Conservation (phyloP, 2,113 vertebrate genomes). For the Alaudala cheleensis region DNA sequence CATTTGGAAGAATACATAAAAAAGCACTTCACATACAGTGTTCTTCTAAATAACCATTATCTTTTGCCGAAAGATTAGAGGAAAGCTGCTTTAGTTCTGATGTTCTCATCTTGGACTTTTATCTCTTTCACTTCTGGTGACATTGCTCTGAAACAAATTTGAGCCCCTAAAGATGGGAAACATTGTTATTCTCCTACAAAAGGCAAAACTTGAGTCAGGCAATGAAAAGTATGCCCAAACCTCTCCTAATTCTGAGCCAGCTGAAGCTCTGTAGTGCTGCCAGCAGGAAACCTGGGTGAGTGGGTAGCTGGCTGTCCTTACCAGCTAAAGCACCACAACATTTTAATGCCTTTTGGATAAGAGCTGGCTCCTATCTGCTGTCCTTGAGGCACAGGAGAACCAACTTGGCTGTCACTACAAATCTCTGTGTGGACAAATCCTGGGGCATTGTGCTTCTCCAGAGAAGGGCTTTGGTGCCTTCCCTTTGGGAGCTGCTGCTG, state of each 20-base stretch:
- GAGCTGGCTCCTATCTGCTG: neutral
- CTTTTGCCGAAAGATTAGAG: neutral
- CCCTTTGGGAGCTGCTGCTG: neutral
- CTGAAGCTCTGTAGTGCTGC: neutral
- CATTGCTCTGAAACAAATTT: neutral
- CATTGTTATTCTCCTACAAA: neutral
- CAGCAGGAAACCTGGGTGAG: neutral
- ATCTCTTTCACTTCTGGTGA: neutral
- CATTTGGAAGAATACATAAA: neutral
- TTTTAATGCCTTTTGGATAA: neutral
- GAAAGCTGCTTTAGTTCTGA: slow-evolving; percentile 19
- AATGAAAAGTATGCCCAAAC: neutral
- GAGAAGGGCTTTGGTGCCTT: neutral
- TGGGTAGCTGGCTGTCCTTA: neutral
- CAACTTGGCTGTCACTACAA: neutral
- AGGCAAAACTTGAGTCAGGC: neutral
- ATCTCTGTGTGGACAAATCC: neutral
- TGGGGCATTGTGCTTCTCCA: neutral
- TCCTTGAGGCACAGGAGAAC: neutral
- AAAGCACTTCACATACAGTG: neutral
- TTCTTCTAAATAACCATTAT: neutral
- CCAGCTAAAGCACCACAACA: neutral
- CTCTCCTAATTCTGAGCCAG: neutral
- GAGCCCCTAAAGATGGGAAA: neutral
- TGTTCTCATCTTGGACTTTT: neutral